A percentile compares a stretch with the other conserved stretches of the same genome.
Evolutionary conservation across 2,888 invertebrate species (phyloP).

Genomic region (Ligdia adustata): DNA sequence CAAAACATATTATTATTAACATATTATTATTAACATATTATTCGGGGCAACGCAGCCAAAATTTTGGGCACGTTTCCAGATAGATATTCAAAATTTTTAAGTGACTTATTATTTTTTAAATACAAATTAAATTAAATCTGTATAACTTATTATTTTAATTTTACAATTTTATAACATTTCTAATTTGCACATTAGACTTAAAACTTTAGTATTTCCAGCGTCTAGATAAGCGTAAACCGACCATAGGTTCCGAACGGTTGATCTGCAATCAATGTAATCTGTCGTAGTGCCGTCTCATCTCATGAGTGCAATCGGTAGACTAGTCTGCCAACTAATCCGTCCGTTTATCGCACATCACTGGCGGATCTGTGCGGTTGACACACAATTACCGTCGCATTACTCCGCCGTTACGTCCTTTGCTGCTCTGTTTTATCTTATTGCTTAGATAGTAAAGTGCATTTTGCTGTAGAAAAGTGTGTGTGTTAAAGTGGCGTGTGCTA

Average conservation of each 20-base stretch:
- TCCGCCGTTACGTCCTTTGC: conserved; percentile 11
- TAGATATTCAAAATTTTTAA: no score
- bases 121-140: background rate
- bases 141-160: background rate
- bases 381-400: conserved; percentile 48
- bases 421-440: background rate
- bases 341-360: conserved; percentile 38
- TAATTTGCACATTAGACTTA: no score
- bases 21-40: no score
- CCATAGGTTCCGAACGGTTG: conserved; percentile 1
- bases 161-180: background rate
- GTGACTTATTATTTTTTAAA: no score
- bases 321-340: conserved; percentile 38
- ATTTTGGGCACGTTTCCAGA: no score
- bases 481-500: background rate
- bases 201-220: no score
- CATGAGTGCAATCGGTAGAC: background rate
- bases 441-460: background rate
- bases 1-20: no score
- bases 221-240: background rate
- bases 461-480: background rate
- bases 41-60: no score
- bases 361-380: conserved; percentile 53
- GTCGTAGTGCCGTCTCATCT: conserved; percentile 13
- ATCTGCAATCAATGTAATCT: conserved; percentile 13